Conservation (phyloP, 2,888 invertebrate genomes). For the Eulithis testata region DNA sequence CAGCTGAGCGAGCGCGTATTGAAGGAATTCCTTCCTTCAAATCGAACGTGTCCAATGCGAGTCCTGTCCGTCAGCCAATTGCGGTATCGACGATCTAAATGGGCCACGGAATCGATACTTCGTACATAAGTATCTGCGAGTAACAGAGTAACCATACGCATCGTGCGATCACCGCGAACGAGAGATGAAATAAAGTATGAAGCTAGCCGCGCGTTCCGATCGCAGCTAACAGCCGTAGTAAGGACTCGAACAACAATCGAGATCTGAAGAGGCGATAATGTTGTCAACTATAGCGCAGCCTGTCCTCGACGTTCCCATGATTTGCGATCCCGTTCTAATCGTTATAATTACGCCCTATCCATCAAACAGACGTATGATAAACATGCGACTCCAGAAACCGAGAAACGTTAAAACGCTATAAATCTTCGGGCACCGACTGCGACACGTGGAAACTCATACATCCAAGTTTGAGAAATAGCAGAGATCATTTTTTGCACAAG, state of each 20-base stretch:
- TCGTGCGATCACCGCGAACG: slow-evolving; percentile 68
- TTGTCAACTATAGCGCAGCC: slow-evolving; percentile 74
- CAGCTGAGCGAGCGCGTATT: slow-evolving; percentile 52
- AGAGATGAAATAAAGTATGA: slow-evolving; percentile 77
- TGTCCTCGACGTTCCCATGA: slow-evolving; percentile 80
- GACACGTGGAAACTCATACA: slow-evolving; percentile 38
- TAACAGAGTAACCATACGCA: slow-evolving; percentile 66
- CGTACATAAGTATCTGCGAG: slow-evolving; percentile 53
- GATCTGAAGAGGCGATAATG: slow-evolving; percentile 76
- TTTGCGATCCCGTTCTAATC: slow-evolving; percentile 81
- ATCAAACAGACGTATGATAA: slow-evolving; percentile 78
- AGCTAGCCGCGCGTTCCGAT: slow-evolving; percentile 56
- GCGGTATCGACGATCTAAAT: slow-evolving; percentile 78
- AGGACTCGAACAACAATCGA: slow-evolving; percentile 75
- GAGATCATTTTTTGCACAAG: slow-evolving; percentile 77
- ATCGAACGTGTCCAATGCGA: slow-evolving; percentile 62
- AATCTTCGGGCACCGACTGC: slow-evolving; percentile 57
- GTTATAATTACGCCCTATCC: slow-evolving; percentile 81
- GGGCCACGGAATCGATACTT: slow-evolving; percentile 74
- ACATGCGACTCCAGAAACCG: slow-evolving; percentile 62
- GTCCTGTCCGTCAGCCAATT: slow-evolving; percentile 70
- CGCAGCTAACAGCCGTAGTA: slow-evolving; percentile 51
- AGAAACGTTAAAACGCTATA: slow-evolving; percentile 66
- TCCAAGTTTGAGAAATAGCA: slow-evolving; percentile 74
- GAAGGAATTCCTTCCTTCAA: slow-evolving; percentile 67